Base-by-base conservation (phyloP, 2,113 vertebrate species). In the Melanocharis versteri region DNA sequence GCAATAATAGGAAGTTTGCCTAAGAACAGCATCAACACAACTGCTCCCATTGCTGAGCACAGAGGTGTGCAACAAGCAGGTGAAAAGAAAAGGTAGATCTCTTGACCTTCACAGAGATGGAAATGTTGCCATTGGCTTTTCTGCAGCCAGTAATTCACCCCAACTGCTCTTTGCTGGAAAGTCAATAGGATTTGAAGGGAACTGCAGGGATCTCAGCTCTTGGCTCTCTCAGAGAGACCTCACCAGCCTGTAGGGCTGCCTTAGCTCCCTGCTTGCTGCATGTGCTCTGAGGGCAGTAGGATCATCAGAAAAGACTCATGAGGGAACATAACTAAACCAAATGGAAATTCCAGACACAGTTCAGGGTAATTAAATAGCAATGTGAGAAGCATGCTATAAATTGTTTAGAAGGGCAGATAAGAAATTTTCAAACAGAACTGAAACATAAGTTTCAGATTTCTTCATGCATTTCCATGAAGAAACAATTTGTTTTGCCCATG, bases 231-330 rank as follows among this genome's bases (percentile, higher is more conserved):
- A 21, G 26, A 18, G 62, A 35, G 28, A 58, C 77, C 62, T 45
- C 0, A 0, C 28, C 68, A 72, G n/a, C 15, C 53, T 14, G 8
- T 1, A 7, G 27, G n/a, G 15, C 44, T 50, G 61, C 30, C 30
- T 70, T 51, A 12, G 30, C 39, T 69, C 53, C 30, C 76, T 76
- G 48, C 83, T 50, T 15, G 48, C 47, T 65, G 51, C n/a, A 11
- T 8, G 40, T 8, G 8, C 37, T 64, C 14, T 2, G 28, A 58
- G 15, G 22, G 28, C 2, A 2, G 37, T 7, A 45, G 61, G 30
- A 56, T 17, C 35, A 50, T 54, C 40, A 60, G 53, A 35, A 68
- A 50, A 37, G 13, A 47, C 39, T 72, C 58, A 20, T 2, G 14
- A 72, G 45, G 64, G 26, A 90, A 37, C 8, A 3, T 33, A 81